phyloP scores from a whole-genome alignment of 1,140 invertebrate species.

The Diuraphis noxia region DNA sequence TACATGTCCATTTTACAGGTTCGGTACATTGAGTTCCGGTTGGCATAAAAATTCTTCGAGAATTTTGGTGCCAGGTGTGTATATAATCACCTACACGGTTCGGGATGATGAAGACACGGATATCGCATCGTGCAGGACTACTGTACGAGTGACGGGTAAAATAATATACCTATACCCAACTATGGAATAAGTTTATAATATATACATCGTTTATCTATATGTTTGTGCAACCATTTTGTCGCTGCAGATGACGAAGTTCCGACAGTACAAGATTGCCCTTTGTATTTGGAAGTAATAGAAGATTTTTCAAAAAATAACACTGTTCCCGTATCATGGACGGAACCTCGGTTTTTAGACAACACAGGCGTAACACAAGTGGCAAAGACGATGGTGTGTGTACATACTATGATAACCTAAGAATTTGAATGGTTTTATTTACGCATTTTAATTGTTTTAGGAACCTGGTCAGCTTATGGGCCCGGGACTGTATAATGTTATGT shows the following conservation, averaged over 20 bases:
- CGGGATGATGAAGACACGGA: background rate
- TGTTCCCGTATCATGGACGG: background rate
- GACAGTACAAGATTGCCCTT: background rate
- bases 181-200: background rate
- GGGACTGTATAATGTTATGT: background rate
- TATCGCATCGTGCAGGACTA: slow-evolving; percentile 12
- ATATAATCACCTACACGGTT: slow-evolving; percentile 29
- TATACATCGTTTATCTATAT: background rate
- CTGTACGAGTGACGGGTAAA: slow-evolving; percentile 28
- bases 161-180: background rate
- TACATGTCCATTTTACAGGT: background rate
- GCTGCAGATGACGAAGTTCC: background rate
- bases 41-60: slow-evolving; percentile 13
- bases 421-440: background rate
- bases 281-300: background rate
- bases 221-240: background rate
- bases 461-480: background rate
- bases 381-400: background rate
- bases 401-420: background rate
- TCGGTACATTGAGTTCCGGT: slow-evolving; percentile 24
- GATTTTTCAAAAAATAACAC: background rate
- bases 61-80: background rate
- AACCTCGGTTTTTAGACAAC: slow-evolving; percentile 16
- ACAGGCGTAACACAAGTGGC: background rate
- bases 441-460: background rate